phyloP scores from a whole-genome alignment of 2,113 vertebrate species.

The Montifringilla adamsi region DNA sequence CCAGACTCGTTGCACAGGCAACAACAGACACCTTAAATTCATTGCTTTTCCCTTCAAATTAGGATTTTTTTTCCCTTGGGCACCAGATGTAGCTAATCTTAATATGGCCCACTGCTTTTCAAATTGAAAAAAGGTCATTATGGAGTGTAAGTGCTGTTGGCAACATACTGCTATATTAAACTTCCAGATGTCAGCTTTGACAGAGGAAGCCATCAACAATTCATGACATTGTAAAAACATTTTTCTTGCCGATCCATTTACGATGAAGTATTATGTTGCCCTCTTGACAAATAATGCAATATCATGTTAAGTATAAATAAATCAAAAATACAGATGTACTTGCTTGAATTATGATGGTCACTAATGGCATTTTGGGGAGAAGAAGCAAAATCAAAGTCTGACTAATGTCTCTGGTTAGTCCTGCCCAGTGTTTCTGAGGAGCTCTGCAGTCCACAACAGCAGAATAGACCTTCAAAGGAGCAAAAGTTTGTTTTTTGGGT shows the following conservation, averaged over 20 bases:
- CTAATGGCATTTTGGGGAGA: conserved; percentile 34
- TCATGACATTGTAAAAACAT: conserved; percentile 51
- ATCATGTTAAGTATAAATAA: conserved; percentile 60
- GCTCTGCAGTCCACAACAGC: not conserved
- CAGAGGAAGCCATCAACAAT: conserved; percentile 48
- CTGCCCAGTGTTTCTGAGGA: not conserved
- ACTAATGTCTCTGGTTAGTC: not conserved
- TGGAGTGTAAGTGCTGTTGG: not conserved
- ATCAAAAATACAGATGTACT: conserved; percentile 43
- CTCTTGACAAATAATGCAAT: conserved; percentile 59
- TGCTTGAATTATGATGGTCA: conserved; percentile 8
- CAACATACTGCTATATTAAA: conserved; percentile 50
- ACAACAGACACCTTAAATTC: not conserved
- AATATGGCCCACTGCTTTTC: not conserved
- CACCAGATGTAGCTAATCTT: not conserved
- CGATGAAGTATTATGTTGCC: conserved; percentile 45
- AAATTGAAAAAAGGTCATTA: conserved; percentile 29
- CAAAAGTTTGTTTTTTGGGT: not conserved
- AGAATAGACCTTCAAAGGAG: not conserved
- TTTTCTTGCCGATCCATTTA: conserved; percentile 61
- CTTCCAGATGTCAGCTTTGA: conserved; percentile 55
- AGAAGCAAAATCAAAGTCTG: conserved; percentile 16
- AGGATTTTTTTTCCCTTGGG: not conserved
- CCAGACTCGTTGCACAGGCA: not conserved
- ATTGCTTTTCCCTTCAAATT: not conserved